Evolutionary conservation across 2,797 vertebrate genomes (phyloP).

Genomic region (Phrynocephalus guinanensis): DNA sequence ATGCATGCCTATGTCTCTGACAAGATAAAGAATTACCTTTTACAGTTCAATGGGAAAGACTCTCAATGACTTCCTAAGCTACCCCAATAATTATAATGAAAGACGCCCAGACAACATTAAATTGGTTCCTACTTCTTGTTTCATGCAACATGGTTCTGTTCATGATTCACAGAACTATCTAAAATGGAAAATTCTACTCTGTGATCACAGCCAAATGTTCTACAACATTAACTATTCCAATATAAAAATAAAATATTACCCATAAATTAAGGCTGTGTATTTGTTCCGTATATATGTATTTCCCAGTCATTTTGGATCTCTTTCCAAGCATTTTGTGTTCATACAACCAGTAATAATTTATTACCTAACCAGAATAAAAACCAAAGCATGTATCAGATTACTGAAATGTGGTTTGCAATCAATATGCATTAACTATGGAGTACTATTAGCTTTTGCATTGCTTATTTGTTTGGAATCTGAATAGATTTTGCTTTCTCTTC

Average conservation of each 20-base stretch:
- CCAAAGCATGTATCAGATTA: conserved; percentile 50
- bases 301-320: conserved; percentile 46
- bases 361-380: conserved; percentile 51
- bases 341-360: conserved; percentile 45
- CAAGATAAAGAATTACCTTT: not conserved
- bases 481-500: conserved; percentile 58
- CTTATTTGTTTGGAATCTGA: conserved; percentile 59
- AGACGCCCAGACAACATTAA: conserved; percentile 28
- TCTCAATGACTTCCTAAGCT: not conserved
- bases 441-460: conserved; percentile 47
- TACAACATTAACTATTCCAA: conserved; percentile 27
- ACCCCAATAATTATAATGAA: conserved; percentile 7
- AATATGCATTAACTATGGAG: conserved; percentile 56
- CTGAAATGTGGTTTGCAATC: conserved; percentile 58
- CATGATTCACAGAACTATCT: conserved; percentile 50
- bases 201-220: conserved; percentile 30
- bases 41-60: conserved; percentile 10
- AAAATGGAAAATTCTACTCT: conserved; percentile 43
- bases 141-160: conserved; percentile 53
- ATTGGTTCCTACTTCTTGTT: conserved; percentile 33
- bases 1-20: conserved; percentile 17
- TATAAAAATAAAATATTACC: conserved; percentile 23
- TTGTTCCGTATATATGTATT: not conserved
- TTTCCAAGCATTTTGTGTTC: conserved; percentile 44
- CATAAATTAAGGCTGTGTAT: conserved; percentile 41